Conservation (phyloP, 2,797 vertebrate species). For the Botia almorhae region DNA sequence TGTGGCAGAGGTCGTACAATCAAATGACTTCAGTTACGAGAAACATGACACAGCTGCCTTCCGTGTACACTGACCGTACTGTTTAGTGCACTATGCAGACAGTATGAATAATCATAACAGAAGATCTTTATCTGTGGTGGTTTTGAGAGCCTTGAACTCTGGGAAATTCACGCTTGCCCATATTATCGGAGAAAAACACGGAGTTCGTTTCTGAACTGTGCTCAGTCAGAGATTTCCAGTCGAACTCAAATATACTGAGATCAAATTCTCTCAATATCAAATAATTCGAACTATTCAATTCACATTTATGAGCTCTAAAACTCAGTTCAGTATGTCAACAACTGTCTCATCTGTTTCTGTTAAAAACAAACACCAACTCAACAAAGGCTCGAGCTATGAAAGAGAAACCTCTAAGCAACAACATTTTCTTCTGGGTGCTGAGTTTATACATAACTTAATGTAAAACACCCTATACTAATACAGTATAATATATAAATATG, state of each 20-base stretch:
- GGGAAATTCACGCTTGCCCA: background rate
- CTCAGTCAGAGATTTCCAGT: no score
- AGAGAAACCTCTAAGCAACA: background rate
- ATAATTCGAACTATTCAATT: no score
- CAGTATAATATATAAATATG: background rate
- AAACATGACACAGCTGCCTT: constrained; percentile 40
- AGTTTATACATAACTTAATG: background rate
- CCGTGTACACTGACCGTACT: constrained; percentile 1
- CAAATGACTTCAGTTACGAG: constrained; percentile 42
- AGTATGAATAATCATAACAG: constrained; percentile 41
- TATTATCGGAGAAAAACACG: background rate
- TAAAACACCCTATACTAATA: background rate
- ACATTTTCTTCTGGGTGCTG: background rate
- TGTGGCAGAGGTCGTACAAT: constrained; percentile 41
- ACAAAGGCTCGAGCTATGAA: background rate
- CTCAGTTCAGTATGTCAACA: no score
- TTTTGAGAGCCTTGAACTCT: constrained; percentile 10
- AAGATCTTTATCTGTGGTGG: constrained; percentile 2
- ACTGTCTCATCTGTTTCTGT: no score
- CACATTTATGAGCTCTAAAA: no score
- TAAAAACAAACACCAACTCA: no score
- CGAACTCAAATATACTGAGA: no score
- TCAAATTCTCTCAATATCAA: no score
- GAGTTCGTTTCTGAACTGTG: no score
- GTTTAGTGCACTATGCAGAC: constrained; percentile 36